Base-by-base conservation (phyloP, 2,888 invertebrate genomes). In the Chouioia cunea region DNA sequence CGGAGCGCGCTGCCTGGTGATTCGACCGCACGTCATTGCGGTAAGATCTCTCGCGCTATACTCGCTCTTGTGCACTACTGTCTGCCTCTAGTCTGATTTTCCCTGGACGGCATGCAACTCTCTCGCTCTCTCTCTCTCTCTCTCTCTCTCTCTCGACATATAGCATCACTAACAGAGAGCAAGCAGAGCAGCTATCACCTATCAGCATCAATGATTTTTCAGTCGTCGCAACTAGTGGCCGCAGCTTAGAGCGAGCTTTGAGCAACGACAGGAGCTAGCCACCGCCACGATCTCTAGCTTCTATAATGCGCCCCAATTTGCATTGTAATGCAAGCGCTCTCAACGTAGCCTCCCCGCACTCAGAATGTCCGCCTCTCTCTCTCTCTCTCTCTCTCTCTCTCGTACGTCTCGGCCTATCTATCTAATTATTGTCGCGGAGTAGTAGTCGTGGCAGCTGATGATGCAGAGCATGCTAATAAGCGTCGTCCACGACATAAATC, bases 391-490 rank as follows among this genome's bases (percentile, higher is more conserved):
- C 36, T 36, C 36, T 6, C 36, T 36, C 3, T 6, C 36, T 4
- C 36, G 36, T 1, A 3, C 6, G n/a, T n/a, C 36, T 10, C 36
- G 36, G 36, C 83, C 80, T 85, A 85, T 85, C 85, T 85, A 83
- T 85, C 84, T 85, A 85, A 85, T 85, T 85, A 85, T 85, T 85
- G 83, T 80, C 82, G 83, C 82, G 81, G 78, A 81, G 79, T 81
- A 60, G 46, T 48, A 43, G 43, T n/a, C 50, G 48, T 77, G 74
- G 73, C 65, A 74, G 79, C 77, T 80, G 79, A 79, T 85, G 85
- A 85, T 85, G 85, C 85, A 85, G 84, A 83, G 83, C 85, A 85
- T 85, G 85, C 85, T 85, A 85, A 85, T 85, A 85, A 85, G 85
- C 85, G 84, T 36, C 36, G 36, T 12, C 10, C 10, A 6, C 36